Evolutionary conservation across 2,888 invertebrate species (phyloP).

Genomic region (Gisinianus flammeolus): DNA sequence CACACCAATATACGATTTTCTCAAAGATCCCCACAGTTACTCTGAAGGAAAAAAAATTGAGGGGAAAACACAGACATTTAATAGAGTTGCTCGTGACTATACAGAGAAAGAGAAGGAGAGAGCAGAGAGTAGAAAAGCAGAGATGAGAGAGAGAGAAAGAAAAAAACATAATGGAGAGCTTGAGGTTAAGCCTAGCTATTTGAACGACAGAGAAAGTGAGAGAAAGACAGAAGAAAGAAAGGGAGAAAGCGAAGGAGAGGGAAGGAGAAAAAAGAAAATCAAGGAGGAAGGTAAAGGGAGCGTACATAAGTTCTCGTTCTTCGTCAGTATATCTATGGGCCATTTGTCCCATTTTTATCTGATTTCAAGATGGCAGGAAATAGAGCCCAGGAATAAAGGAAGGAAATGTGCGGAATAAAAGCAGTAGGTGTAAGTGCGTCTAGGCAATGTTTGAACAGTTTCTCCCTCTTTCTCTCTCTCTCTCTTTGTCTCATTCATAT

Average conservation of each 20-base stretch:
- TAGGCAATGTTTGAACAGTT: too few relatives aligned
- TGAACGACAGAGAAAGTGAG: slow-evolving; percentile 19
- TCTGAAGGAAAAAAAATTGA: background rate
- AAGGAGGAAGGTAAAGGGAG: slow-evolving; percentile 21
- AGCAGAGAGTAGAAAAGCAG: too few relatives aligned
- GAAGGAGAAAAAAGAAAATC: background rate
- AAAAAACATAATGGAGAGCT: slow-evolving; percentile 6
- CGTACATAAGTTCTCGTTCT: slow-evolving; percentile 23
- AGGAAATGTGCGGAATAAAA: slow-evolving; percentile 24
- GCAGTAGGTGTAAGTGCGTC: background rate
- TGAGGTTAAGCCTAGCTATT: slow-evolving; percentile 36
- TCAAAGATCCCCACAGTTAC: too few relatives aligned
- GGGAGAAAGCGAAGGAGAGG: slow-evolving; percentile 1
- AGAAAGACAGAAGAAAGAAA: slow-evolving; percentile 6
- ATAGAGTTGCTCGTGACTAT: too few relatives aligned
- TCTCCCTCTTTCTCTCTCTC: background rate
- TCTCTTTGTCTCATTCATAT: background rate
- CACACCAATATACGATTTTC: too few relatives aligned
- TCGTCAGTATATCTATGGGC: slow-evolving; percentile 37
- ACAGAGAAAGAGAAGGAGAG: too few relatives aligned
- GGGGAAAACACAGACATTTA: background rate
- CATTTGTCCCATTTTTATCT: slow-evolving; percentile 43
- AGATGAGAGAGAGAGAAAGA: slow-evolving; percentile 4
- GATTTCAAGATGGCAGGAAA: slow-evolving; percentile 38
- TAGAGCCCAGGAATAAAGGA: slow-evolving; percentile 28